Percentiles rank a stretch among this genome's conserved stretches.
These are phyloP conservation scores for Lomographa bimaculata DNA, from an alignment of 2,888 invertebrate genomes.

Conservation along the genomic window DNA sequence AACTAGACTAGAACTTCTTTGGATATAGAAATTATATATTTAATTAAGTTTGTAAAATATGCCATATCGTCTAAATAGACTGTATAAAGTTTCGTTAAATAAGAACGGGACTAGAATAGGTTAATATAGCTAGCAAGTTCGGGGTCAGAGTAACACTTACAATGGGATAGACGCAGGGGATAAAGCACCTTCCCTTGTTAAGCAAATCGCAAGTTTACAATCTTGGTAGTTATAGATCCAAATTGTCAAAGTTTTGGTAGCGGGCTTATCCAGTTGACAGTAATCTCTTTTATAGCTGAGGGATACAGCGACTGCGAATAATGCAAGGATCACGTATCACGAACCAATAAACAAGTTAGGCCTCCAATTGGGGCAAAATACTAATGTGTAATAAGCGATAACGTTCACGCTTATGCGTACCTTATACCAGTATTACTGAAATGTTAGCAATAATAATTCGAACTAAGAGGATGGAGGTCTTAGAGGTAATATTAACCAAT, in stretches of 20 bases:
- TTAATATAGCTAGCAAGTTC: no score
- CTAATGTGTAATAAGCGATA: background rate
- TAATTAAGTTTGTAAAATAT: no score
- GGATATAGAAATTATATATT: no score
- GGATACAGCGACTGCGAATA: constrained; percentile 34
- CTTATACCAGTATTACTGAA: background rate
- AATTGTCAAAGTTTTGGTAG: constrained; percentile 54
- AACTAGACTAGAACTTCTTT: no score
- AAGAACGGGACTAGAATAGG: no score
- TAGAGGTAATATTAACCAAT: constrained; percentile 13
- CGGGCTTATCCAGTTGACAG: constrained; percentile 46
- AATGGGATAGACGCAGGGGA: background rate
- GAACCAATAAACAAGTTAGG: constrained; percentile 3
- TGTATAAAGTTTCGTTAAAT: no score
- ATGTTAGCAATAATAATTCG: constrained; percentile 8
- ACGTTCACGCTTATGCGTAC: background rate
- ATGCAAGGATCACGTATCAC: constrained; percentile 23
- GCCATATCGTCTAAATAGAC: no score
- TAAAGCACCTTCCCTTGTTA: constrained; percentile 1
- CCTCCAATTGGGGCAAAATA: background rate
- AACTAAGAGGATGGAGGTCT: constrained; percentile 7
- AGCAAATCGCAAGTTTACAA: constrained; percentile 30
- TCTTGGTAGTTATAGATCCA: constrained; percentile 39
- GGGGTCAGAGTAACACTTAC: no score
- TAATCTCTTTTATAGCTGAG: constrained; percentile 50